Base-by-base conservation (phyloP, 2,113 vertebrate species). In the Naja naja region DNA sequence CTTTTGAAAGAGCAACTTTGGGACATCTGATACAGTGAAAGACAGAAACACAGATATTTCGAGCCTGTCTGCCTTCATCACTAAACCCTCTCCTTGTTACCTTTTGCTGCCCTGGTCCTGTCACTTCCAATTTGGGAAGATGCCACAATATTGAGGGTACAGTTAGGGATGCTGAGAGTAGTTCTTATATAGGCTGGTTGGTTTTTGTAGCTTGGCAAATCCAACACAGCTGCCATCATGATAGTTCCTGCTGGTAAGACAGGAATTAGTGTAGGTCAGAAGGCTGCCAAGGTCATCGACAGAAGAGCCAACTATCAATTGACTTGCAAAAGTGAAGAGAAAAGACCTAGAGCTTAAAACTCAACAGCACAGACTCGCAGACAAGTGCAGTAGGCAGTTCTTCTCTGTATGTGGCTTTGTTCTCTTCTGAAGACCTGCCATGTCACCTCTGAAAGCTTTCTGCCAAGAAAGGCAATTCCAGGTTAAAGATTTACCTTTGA, bases 121-220 rank as follows among this genome's bases (percentile, higher is more conserved):
- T 85, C 64, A 95, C 94, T 91, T 88, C 23, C 45, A 92, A 0
- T 69, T 93, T 92, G 95, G 85, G 94, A 94, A 93, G 34, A 11
- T 3, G 0, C 1, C 85, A 87, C 34, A 86, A 85, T 91, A 58
- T 87, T 94, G n/a, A 45, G 27, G 53, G 88, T 90, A 39, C 53
- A 91, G 89, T 18, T 64, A 1, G 30, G 91, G 89, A 52, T n/a
- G 8, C 27, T 23, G 39, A 47, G 39, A 25, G 30, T 49, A 49
- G 25, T 49, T 87, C 27, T 49, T 5, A 45, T 1, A 43, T 69
- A 16, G 64, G 12, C 5, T 16, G 30, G 60, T n/a, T 14, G 49
- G 20, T 4, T 74, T 55, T 55, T 56, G 3, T 53, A 91, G 34
- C 74, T 43, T 85, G 34, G 18, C 39, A 85, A 85, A 43, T 91